These are phyloP conservation scores for Astur gentilis DNA, from an alignment of 2,113 vertebrate species.

Conservation along the genomic window DNA sequence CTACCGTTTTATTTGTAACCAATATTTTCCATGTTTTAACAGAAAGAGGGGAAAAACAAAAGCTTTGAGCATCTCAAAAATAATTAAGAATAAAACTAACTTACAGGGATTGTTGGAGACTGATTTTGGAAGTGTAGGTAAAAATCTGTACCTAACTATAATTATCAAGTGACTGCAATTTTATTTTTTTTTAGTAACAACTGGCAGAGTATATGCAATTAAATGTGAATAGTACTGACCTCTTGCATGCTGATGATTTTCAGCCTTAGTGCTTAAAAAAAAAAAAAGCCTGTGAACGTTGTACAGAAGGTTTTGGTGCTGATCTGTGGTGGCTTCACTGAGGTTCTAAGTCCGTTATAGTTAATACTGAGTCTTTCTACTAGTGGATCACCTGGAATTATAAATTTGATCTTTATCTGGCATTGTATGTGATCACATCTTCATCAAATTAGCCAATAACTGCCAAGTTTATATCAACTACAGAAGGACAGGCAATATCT, in stretches of 20 bases:
- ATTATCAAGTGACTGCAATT: neutral
- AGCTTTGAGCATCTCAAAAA: neutral
- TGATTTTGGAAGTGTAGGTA: neutral
- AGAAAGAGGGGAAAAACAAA: neutral
- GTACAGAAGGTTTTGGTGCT: neutral
- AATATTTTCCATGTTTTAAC: neutral
- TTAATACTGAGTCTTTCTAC: neutral
- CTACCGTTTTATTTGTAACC: neutral
- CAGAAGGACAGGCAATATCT: neutral
- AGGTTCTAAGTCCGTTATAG: neutral
- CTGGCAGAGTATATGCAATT: neutral
- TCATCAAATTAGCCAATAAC: neutral
- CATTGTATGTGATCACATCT: neutral
- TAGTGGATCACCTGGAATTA: neutral
- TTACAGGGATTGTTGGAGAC: neutral
- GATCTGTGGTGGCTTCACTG: neutral
- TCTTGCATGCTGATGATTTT: neutral
- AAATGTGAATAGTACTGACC: neutral
- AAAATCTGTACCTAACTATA: neutral
- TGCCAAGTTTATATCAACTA: neutral
- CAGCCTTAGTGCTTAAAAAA: neutral
- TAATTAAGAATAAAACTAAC: neutral
- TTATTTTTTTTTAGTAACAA: neutral
- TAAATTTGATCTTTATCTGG: neutral
- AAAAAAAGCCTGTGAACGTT: neutral